Conservation (phyloP, 2,888 invertebrate genomes). For the Scrobipalpa costella region DNA sequence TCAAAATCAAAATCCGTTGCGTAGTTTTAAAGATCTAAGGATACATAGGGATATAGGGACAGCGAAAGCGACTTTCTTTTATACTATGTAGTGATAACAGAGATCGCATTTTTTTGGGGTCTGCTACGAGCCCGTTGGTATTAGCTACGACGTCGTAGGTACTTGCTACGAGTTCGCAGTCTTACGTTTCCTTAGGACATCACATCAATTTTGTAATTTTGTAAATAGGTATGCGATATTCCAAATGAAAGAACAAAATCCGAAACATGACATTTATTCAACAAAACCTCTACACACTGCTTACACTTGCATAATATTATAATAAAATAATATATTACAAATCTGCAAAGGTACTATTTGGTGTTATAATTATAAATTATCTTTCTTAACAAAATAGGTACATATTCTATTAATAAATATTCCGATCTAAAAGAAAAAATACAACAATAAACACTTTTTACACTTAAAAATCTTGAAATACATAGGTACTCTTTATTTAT, state of each 20-base stretch:
- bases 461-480: conserved; percentile 43
- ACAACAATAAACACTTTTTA: conserved; percentile 24
- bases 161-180: background rate
- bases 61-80: too few relatives aligned
- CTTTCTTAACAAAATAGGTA: conserved; percentile 63
- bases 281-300: conserved; percentile 76
- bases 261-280: conserved; percentile 79
- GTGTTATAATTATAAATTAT: conserved; percentile 66
- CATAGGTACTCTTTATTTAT: conserved; percentile 42
- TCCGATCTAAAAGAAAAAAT: conserved; percentile 47
- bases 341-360: conserved; percentile 73
- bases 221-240: too few relatives aligned
- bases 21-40: too few relatives aligned
- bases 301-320: conserved; percentile 61
- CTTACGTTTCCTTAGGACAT: background rate
- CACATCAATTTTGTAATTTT: too few relatives aligned
- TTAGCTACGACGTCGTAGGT: background rate
- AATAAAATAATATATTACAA: conserved; percentile 54
- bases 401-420: conserved; percentile 39
- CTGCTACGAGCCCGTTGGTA: too few relatives aligned
- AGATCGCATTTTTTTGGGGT: too few relatives aligned
- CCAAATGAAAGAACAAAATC: conserved; percentile 33
- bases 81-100: too few relatives aligned
- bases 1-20: too few relatives aligned
- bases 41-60: too few relatives aligned